Evolutionary conservation across 2,888 invertebrate species (phyloP).

Genomic region (Nebria salina): DNA sequence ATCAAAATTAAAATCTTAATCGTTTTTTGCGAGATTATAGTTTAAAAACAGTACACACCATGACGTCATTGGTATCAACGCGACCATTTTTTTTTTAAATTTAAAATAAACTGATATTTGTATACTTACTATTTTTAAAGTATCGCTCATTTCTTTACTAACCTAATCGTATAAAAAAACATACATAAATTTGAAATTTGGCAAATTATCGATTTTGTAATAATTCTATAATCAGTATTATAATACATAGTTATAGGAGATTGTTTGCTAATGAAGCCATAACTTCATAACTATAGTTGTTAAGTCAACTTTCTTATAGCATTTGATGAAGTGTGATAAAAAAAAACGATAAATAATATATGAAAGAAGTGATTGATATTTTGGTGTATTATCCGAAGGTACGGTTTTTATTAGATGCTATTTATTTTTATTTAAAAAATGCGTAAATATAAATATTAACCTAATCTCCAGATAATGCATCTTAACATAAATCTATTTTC

Average conservation of each 20-base stretch:
- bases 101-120: too few species aligned
- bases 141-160: too few species aligned
- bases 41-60: too few species aligned
- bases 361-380: background rate
- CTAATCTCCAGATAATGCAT: background rate
- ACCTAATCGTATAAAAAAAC: background rate
- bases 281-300: too few species aligned
- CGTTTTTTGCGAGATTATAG: too few species aligned
- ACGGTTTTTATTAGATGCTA: too few species aligned
- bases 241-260: background rate
- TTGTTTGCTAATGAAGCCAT: background rate
- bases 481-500: background rate
- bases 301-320: background rate
- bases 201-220: background rate
- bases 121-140: too few species aligned
- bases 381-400: background rate
- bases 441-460: background rate
- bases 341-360: background rate
- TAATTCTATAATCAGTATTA: background rate
- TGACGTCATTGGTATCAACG: too few species aligned
- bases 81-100: too few species aligned
- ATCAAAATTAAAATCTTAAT: too few species aligned
- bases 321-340: background rate
- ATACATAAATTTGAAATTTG: background rate
- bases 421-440: background rate